Conservation (phyloP, 1,140 invertebrate genomes). For the Eumeta japonica region DNA sequence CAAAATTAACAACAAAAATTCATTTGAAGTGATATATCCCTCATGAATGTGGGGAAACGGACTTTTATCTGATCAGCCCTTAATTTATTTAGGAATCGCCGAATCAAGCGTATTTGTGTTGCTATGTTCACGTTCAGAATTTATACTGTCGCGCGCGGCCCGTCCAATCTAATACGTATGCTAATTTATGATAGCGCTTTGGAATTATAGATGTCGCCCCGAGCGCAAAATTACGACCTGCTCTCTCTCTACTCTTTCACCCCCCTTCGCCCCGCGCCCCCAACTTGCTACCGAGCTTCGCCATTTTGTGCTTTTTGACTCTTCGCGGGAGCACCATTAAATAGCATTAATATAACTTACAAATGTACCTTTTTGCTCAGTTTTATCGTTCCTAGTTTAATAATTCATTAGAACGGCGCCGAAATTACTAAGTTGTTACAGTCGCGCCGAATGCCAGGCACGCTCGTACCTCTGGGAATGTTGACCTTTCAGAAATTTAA, state of each 20-base stretch:
- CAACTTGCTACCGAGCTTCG: constrained; percentile 9
- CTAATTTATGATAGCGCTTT: constrained; percentile 45
- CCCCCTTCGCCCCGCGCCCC: constrained; percentile 4
- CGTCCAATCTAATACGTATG: constrained; percentile 47
- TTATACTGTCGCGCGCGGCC: constrained; percentile 18
- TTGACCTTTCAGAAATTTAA: no score
- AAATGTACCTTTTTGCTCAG: no score
- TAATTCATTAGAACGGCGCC: no score
- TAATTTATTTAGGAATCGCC: no score
- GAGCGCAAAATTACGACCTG: constrained; percentile 37
- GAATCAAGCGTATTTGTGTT: neutral
- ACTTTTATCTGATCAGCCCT: neutral
- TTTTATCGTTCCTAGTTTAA: neutral
- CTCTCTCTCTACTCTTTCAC: constrained; percentile 12
- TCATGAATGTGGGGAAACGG: no score
- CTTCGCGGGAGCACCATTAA: constrained; percentile 20
- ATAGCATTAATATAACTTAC: constrained; percentile 22
- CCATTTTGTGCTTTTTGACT: constrained; percentile 46
- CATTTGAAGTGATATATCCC: no score
- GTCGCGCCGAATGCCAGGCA: neutral
- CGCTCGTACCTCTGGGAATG: no score
- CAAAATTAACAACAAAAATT: no score
- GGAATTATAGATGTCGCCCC: constrained; percentile 48
- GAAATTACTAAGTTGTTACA: neutral
- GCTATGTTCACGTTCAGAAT: constrained; percentile 26